These are phyloP conservation scores for Cydia fagiglandana DNA, from an alignment of 1,140 invertebrate species.

Conservation along the genomic window DNA sequence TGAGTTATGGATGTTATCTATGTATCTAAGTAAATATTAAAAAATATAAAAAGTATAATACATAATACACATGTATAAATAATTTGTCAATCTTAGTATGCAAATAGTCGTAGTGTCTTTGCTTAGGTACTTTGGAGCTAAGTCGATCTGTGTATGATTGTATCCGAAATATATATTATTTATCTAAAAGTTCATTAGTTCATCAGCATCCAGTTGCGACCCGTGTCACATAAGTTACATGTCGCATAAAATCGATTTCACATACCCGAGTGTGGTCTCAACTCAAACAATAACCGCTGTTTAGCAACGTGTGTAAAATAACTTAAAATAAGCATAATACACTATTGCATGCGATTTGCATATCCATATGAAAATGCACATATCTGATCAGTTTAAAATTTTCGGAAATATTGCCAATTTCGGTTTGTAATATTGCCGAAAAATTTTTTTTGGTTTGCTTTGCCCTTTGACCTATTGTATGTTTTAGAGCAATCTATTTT, in stretches of 20 bases:
- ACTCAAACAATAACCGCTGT: not conserved
- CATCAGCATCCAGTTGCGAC: not conserved
- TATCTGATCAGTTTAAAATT: not conserved
- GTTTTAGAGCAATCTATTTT: no score
- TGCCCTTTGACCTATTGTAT: not conserved
- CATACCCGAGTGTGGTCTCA: not conserved
- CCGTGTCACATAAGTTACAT: not conserved
- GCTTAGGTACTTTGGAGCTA: no score
- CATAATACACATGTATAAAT: no score
- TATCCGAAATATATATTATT: no score
- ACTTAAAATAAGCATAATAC: not conserved
- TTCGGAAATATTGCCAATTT: slow-evolving; percentile 1
- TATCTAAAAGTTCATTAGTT: not conserved
- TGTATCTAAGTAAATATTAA: no score
- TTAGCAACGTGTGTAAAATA: slow-evolving; percentile 3
- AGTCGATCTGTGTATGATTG: no score
- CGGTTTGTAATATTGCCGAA: not conserved
- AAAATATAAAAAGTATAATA: no score
- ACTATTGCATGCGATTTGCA: not conserved
- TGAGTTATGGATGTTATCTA: no score
- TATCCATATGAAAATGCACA: not conserved
- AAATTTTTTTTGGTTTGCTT: no score
- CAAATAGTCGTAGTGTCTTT: no score
- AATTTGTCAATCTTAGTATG: no score
- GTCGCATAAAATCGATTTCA: not conserved